A percentile compares a stretch with the other conserved stretches of the same genome.
Evolutionary conservation across 2,797 vertebrate genomes (phyloP).

Genomic region (Peromyscus attwateri): DNA sequence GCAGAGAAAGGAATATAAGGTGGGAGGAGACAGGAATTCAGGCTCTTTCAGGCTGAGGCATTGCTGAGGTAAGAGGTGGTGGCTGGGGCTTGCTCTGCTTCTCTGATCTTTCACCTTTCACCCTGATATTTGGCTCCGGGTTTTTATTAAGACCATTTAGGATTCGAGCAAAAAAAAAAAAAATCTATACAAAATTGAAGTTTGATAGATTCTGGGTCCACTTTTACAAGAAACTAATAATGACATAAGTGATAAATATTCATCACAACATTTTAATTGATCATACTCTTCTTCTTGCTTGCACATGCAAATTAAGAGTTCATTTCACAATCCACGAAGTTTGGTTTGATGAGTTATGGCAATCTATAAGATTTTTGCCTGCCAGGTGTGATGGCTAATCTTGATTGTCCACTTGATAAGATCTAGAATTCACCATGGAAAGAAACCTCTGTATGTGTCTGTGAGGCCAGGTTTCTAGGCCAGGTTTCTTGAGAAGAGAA

Average conservation of each 20-base stretch:
- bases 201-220: neutral
- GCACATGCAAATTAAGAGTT: neutral
- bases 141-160: too few relatives aligned
- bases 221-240: neutral
- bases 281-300: neutral
- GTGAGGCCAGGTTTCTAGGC: neutral
- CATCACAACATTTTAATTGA: neutral
- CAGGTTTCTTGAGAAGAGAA: neutral
- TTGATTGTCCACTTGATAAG: neutral
- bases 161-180: too few relatives aligned
- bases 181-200: neutral
- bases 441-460: neutral
- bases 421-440: neutral
- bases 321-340: neutral
- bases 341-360: neutral
- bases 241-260: conserved; percentile 18
- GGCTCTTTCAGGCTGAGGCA: too few relatives aligned
- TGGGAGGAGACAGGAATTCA: too few relatives aligned
- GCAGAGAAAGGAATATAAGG: too few relatives aligned
- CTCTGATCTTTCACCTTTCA: too few relatives aligned
- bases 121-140: too few relatives aligned
- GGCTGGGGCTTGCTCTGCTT: too few relatives aligned
- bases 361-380: neutral
- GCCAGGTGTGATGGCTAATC: neutral
- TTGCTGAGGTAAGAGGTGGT: too few relatives aligned